A percentile compares a stretch with the other conserved stretches of the same genome.
These are phyloP conservation scores for Phyllotreta striolata DNA, from an alignment of 2,888 invertebrate species.

Conservation along the genomic window DNA sequence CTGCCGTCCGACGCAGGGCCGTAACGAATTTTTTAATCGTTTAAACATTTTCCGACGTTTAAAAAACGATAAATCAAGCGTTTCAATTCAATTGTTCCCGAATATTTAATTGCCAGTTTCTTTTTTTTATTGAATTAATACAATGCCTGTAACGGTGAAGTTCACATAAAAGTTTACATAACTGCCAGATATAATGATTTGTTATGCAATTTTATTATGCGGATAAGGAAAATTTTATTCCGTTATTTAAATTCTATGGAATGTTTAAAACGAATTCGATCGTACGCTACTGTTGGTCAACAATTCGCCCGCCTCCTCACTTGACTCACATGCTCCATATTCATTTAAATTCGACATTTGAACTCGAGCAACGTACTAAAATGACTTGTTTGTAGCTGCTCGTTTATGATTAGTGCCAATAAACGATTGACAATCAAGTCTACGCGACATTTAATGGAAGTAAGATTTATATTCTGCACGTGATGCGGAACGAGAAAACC, in stretches of 20 bases:
- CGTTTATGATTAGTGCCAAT: slow-evolving; percentile 34
- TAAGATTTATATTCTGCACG: neutral
- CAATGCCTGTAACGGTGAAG: neutral
- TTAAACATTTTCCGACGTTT: too few species aligned
- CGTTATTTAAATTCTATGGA: too few species aligned
- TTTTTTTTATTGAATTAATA: neutral
- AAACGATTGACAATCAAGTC: slow-evolving; percentile 23
- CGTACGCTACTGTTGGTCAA: slow-evolving; percentile 25
- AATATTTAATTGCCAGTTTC: neutral
- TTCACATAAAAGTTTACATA: slow-evolving; percentile 4
- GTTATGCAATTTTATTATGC: neutral
- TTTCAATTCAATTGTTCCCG: slow-evolving; percentile 4
- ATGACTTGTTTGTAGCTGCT: slow-evolving; percentile 33
- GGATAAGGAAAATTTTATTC: too few species aligned
- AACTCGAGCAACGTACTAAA: slow-evolving; percentile 37
- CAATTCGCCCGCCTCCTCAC: slow-evolving; percentile 37
- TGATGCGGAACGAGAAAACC: neutral
- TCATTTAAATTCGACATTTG: slow-evolving; percentile 41
- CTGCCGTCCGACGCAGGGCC: neutral
- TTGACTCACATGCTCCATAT: slow-evolving; percentile 40
- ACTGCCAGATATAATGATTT: neutral
- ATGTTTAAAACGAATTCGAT: too few species aligned
- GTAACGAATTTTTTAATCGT: neutral
- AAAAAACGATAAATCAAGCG: neutral
- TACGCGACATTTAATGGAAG: too few species aligned